Evolutionary conservation across 2,797 vertebrate genomes (phyloP).

Genomic region (Harpagifer antarcticus): DNA sequence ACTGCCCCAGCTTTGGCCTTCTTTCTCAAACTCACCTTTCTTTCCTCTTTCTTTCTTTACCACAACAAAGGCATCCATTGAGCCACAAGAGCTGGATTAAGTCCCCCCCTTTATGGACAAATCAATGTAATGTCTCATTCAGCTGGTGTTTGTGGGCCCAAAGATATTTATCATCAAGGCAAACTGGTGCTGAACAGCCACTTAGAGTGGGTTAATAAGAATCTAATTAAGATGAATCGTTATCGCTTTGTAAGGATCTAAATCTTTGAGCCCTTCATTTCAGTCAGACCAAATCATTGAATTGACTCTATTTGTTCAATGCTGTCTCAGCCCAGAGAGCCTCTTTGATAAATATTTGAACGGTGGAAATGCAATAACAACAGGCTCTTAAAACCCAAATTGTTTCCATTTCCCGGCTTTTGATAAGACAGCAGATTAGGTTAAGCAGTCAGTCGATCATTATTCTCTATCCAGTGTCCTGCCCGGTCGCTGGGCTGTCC

Average conservation of each 20-base stretch:
- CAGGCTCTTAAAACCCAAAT: slow-evolving; percentile 64
- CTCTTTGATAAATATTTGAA: slow-evolving; percentile 72
- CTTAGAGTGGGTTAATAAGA: slow-evolving; percentile 51
- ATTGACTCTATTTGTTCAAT: slow-evolving; percentile 31
- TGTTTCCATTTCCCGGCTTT: slow-evolving; percentile 70
- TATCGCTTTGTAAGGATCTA: slow-evolving; percentile 35
- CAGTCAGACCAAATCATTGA: slow-evolving; percentile 42
- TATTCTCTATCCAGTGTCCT: slow-evolving; percentile 42
- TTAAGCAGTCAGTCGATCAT: slow-evolving; percentile 63
- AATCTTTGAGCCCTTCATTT: slow-evolving; percentile 46
- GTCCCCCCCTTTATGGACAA: slow-evolving; percentile 37
- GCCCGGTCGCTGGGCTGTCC: slow-evolving; percentile 30
- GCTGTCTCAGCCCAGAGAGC: slow-evolving; percentile 38
- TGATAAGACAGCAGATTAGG: slow-evolving; percentile 66
- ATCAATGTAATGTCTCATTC: slow-evolving; percentile 61
- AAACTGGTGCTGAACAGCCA: slow-evolving; percentile 54
- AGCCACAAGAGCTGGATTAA: slow-evolving; percentile 52
- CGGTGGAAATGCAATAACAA: slow-evolving; percentile 66
- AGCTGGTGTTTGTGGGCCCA: slow-evolving; percentile 50
- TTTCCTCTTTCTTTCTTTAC: slow-evolving; percentile 51
- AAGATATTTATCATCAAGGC: slow-evolving; percentile 50
- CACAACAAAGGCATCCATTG: slow-evolving; percentile 50
- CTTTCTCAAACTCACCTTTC: slow-evolving; percentile 20
- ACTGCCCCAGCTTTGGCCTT: background rate
- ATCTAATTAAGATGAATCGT: slow-evolving; percentile 63